These are phyloP conservation scores for Baryphthengus martii DNA, from an alignment of 2,113 vertebrate genomes.

Conservation along the genomic window DNA sequence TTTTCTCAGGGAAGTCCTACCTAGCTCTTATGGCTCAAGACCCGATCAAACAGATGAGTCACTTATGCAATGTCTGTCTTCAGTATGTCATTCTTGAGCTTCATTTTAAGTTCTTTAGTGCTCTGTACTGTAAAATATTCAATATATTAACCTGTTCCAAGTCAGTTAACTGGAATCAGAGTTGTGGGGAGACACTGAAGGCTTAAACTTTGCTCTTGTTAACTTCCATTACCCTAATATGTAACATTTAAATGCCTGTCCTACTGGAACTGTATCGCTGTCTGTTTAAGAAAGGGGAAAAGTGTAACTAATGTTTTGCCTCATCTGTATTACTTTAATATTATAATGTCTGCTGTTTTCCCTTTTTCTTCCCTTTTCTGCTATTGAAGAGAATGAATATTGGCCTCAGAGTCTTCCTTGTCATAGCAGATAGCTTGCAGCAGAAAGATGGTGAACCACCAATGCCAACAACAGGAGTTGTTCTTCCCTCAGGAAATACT, in stretches of 20 bases:
- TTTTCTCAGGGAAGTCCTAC: background rate
- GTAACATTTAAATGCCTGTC: background rate
- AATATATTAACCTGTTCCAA: background rate
- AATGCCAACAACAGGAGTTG: slow-evolving; percentile 96
- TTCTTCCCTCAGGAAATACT: slow-evolving; percentile 98
- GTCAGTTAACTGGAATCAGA: background rate
- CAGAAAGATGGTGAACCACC: slow-evolving; percentile 98
- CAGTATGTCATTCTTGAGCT: background rate
- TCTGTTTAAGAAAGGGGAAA: background rate
- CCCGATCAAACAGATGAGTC: background rate
- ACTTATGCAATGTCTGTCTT: background rate
- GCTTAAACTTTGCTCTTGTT: background rate
- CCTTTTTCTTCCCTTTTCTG: background rate
- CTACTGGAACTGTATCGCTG: rapidly evolving
- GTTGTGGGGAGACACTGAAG: background rate
- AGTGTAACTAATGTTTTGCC: background rate
- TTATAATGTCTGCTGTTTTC: background rate
- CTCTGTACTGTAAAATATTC: background rate
- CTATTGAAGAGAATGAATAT: slow-evolving; percentile 94
- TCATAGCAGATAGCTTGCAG: slow-evolving; percentile 97
- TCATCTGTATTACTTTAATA: background rate
- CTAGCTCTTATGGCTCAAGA: background rate
- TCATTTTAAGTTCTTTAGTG: background rate
- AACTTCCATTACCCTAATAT: background rate
- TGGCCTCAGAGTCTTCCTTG: slow-evolving; percentile 94